Evolutionary conservation across 2,113 vertebrate genomes (phyloP).

Genomic region (Brachyhypopomus occidentalis): DNA sequence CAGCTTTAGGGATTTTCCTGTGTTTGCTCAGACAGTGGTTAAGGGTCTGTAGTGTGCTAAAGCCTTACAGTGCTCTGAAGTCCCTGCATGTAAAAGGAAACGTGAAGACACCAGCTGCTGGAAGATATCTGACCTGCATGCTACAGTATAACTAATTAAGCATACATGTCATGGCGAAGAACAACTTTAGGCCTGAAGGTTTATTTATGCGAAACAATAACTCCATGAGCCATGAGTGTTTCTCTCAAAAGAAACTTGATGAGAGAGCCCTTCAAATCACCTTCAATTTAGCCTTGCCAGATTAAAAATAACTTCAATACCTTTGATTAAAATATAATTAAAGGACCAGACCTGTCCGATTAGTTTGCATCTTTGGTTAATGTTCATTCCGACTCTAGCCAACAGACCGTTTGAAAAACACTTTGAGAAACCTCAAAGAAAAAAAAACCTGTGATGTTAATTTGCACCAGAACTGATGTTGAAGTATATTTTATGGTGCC

Average conservation of each 20-base stretch:
- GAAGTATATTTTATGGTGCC: not conserved
- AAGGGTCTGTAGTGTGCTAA: not conserved
- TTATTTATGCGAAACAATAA: conserved; percentile 13
- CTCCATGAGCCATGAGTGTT: not conserved
- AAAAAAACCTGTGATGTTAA: conserved; percentile 25
- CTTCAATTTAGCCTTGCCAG: not conserved
- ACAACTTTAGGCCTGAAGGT: not conserved
- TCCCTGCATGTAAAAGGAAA: not conserved
- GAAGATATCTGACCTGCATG: conserved; percentile 1
- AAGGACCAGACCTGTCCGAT: not conserved
- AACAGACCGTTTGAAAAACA: conserved; percentile 1
- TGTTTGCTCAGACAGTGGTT: not conserved
- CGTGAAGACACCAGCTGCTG: not conserved
- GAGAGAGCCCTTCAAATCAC: conserved; percentile 17
- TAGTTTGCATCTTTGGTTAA: conserved; percentile 11
- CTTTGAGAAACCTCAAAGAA: not conserved
- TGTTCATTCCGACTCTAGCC: conserved; percentile 1
- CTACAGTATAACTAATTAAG: not conserved
- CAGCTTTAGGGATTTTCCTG: not conserved
- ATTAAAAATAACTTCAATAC: not conserved
- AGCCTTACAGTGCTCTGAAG: not conserved
- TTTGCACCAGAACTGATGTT: not conserved
- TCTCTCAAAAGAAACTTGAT: conserved; percentile 14
- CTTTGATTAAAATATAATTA: not conserved
- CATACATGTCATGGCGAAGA: not conserved